Evolutionary conservation across 2,797 vertebrate species (phyloP).

Genomic region (Falco concolor): DNA sequence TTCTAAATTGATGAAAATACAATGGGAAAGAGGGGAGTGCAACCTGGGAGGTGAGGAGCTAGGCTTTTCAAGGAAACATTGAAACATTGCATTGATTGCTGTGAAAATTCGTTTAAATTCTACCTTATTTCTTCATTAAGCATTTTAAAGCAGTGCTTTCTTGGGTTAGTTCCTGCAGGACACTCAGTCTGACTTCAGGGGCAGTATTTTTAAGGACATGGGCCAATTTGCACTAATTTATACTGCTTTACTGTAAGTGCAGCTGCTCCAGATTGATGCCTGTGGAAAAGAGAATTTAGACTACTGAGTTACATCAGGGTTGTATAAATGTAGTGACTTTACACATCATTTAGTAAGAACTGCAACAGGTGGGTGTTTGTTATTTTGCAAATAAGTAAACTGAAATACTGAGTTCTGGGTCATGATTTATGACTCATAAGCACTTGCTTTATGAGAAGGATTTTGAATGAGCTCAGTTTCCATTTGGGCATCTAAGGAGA

Average conservation of each 20-base stretch:
- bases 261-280: background rate
- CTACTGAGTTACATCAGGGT: background rate
- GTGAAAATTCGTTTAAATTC: slow-evolving; percentile 18
- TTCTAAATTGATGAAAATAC: slow-evolving; percentile 36
- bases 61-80: background rate
- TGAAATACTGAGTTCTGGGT: background rate
- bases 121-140: background rate
- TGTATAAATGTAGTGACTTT: background rate
- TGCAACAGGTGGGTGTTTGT: background rate
- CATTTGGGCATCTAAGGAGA: background rate
- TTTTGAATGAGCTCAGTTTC: background rate
- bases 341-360: background rate
- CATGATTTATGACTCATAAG: background rate
- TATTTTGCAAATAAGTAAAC: background rate
- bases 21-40: background rate
- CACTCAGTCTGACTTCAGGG: background rate
- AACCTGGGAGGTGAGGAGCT: background rate
- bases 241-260: background rate
- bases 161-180: background rate
- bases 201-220: background rate
- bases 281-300: background rate
- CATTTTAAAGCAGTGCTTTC: background rate
- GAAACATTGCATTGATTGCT: background rate
- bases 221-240: background rate
- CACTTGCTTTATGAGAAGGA: background rate